Evolutionary conservation across 2,797 vertebrate genomes (phyloP).

Genomic region (Paguma larvata): DNA sequence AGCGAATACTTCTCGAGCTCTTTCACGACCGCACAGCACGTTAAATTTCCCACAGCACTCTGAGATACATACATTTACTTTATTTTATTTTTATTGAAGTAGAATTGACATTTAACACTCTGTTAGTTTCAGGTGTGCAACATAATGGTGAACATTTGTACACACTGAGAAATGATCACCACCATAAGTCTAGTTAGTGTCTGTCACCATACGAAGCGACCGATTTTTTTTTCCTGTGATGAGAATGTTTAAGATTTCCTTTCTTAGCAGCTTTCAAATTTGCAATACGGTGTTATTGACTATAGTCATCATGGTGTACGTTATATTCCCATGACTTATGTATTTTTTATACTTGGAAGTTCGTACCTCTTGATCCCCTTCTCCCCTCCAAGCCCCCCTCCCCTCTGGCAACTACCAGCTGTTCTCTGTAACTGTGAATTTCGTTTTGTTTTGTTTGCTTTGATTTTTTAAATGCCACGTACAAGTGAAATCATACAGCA

Average conservation of each 20-base stretch:
- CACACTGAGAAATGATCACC: background rate
- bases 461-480: background rate
- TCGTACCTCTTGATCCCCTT: background rate
- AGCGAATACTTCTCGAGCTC: background rate
- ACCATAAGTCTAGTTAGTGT: background rate
- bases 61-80: background rate
- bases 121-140: background rate
- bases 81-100: background rate
- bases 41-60: conserved; percentile 34
- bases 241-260: background rate
- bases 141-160: background rate
- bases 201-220: background rate
- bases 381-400: no score
- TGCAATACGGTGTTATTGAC: background rate
- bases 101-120: background rate
- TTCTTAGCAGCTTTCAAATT: background rate
- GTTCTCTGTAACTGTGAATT: background rate
- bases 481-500: background rate
- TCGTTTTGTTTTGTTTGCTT: background rate
- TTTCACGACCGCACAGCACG: background rate
- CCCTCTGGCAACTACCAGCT: background rate
- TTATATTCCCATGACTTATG: background rate
- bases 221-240: background rate
- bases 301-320: background rate
- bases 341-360: background rate